Percentiles rank a stretch among this genome's conserved stretches.
phyloP scores from a whole-genome alignment of 2,888 invertebrate genomes.

The Neoscelio sp. region DNA sequence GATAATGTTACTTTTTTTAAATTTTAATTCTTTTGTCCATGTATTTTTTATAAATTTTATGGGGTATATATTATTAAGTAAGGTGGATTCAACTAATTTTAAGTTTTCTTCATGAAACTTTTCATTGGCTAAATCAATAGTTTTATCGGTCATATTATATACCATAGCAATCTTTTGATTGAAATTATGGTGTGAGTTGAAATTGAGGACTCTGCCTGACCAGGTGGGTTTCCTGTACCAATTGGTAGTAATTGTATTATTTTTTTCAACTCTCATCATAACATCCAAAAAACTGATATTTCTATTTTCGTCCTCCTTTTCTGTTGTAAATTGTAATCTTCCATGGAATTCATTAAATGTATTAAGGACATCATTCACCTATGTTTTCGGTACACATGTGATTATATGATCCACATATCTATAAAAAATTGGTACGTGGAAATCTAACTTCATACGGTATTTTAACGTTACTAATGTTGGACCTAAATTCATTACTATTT shows the following conservation, averaged over 20 bases:
- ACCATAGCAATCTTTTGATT: constrained; percentile 13
- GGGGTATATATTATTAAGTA: neutral
- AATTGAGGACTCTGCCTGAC: constrained; percentile 2
- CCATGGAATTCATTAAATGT: constrained; percentile 2
- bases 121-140: neutral
- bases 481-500: too few relatives aligned
- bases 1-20: too few relatives aligned
- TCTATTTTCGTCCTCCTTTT: constrained; percentile 7
- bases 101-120: neutral
- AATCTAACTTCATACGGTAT: too few relatives aligned
- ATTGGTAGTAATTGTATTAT: neutral
- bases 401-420: too few relatives aligned
- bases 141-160: neutral
- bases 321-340: constrained; percentile 10
- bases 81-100: neutral
- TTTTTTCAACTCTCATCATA: neutral
- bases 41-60: neutral
- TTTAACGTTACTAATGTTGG: too few relatives aligned
- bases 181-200: neutral
- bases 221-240: constrained; percentile 8
- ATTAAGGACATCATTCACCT: neutral
- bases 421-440: too few relatives aligned
- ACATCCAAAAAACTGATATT: constrained; percentile 19
- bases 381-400: constrained; percentile 1
- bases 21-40: constrained; percentile 10